Evolutionary conservation across 2,888 invertebrate genomes (phyloP).

Genomic region (Perdita meconis): DNA sequence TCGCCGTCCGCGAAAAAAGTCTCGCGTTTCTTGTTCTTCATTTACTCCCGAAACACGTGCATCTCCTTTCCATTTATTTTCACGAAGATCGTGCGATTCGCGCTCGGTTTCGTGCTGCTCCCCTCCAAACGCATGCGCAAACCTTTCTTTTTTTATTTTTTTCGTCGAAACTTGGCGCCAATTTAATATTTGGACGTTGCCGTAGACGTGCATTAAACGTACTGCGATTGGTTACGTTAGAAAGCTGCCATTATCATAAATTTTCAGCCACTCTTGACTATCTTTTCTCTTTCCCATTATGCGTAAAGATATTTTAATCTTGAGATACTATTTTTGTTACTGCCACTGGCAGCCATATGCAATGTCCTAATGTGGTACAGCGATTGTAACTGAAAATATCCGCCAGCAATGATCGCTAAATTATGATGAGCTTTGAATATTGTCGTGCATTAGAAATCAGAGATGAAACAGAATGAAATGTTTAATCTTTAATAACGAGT

Average conservation of each 20-base stretch:
- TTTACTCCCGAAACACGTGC: background rate
- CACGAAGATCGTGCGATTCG: constrained; percentile 28
- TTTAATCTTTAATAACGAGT: too few species aligned
- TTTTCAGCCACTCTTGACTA: background rate
- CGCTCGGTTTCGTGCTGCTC: constrained; percentile 34
- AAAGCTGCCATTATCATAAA: background rate
- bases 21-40: background rate
- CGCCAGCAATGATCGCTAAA: too few species aligned
- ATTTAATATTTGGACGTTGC: constrained; percentile 14
- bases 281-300: background rate
- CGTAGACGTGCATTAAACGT: background rate
- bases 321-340: background rate
- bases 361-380: background rate
- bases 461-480: too few species aligned
- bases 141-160: constrained; percentile 16
- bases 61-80: constrained; percentile 29
- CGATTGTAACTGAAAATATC: constrained; percentile 1
- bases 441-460: too few species aligned
- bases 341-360: constrained; percentile 9
- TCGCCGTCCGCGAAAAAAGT: background rate
- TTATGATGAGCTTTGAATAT: too few species aligned
- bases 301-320: background rate
- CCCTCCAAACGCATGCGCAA: constrained; percentile 34
- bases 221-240: background rate
- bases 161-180: constrained; percentile 36